Base-by-base conservation (phyloP, 2,113 vertebrate genomes). In the Callospermophilus lateralis region DNA sequence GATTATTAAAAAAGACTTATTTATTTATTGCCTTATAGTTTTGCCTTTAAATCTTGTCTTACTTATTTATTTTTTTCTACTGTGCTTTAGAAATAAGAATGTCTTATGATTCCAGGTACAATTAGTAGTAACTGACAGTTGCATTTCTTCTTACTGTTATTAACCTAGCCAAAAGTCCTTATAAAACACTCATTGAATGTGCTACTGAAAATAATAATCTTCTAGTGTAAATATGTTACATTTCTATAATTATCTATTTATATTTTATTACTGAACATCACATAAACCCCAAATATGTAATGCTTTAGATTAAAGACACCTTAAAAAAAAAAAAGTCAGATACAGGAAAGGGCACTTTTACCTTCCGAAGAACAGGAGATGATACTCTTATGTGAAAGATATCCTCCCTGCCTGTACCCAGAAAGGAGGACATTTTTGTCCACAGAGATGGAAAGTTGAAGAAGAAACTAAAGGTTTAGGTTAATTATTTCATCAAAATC, bases 1-100 rank as follows among this genome's bases (percentile, higher is more conserved):
- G 55, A n/a, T 8, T 80, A 53, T 13, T 79, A 24, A 89, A 70
- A 45, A 61, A 45, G 20, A 1, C 2, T 85, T 72, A 77, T 79
- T 72, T 76, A 48, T 55, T 81, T 53, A 83, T 70, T 79, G n/a
- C 45, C 37, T 79, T 68, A 84, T 63, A 22, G 45, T 12, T 73
- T 48, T 32, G 28, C 30, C 10, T 67, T 67, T 67, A 13, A 39
- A 70, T 72, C 55, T 58, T 20, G 6, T 61, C 58, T 84, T 92
- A n/a, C 19, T 48, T 58, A 78, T 65, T 76, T 53, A 42, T 84
- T 13, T 78, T 73, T 94, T 37, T 51, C 42, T 65, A 17, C 34
- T 92, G 6, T 72, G 45, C 32, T 97, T 95, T 94, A 37, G 30
- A 95, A 73, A 84, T 70, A 58, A 67, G 10, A 67, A 5, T 53